phyloP scores from a whole-genome alignment of 92 coral and sea anemone species.

The Blastomussa wellsi region DNA sequence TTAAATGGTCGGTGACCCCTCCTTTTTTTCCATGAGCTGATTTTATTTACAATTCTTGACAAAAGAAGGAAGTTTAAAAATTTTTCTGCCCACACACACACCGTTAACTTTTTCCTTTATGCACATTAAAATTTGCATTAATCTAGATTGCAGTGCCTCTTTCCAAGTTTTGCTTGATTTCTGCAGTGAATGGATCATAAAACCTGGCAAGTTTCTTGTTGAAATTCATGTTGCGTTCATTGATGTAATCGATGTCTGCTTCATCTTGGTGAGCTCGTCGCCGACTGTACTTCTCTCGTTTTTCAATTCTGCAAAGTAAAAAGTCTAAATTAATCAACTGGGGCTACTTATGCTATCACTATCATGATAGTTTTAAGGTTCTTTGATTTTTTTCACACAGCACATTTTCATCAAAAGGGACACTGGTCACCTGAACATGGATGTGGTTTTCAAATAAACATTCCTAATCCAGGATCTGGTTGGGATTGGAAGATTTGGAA shows the following conservation, averaged over 20 bases:
- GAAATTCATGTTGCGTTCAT: slow-evolving; percentile 98
- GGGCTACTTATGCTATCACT: background rate
- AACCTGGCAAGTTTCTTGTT: slow-evolving; percentile 96
- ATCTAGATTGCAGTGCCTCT: slow-evolving; percentile 95
- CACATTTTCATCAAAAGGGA: background rate
- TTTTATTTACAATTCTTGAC: too few relatives aligned
- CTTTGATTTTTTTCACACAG: background rate
- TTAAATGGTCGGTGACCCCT: too few relatives aligned
- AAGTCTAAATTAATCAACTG: background rate
- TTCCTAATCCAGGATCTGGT: too few relatives aligned
- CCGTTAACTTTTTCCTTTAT: too few relatives aligned
- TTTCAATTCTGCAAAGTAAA: slow-evolving; percentile 69
- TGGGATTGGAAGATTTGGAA: too few relatives aligned
- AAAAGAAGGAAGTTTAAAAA: too few relatives aligned
- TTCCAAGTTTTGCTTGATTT: slow-evolving; percentile 96
- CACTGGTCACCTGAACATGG: too few relatives aligned
- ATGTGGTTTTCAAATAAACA: too few relatives aligned
- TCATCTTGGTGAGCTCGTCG: slow-evolving; percentile 94
- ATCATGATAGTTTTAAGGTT: background rate
- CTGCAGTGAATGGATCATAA: slow-evolving; percentile 97
- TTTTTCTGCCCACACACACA: too few relatives aligned
- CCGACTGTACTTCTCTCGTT: slow-evolving; percentile 91
- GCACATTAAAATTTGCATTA: too few relatives aligned
- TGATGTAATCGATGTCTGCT: slow-evolving; percentile 96
- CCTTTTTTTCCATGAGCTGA: too few relatives aligned